A percentile compares a stretch with the other conserved stretches of the same genome.
Conservation (phyloP, 2,113 vertebrate genomes). For the cattle (Bos taurus) region DNA sequence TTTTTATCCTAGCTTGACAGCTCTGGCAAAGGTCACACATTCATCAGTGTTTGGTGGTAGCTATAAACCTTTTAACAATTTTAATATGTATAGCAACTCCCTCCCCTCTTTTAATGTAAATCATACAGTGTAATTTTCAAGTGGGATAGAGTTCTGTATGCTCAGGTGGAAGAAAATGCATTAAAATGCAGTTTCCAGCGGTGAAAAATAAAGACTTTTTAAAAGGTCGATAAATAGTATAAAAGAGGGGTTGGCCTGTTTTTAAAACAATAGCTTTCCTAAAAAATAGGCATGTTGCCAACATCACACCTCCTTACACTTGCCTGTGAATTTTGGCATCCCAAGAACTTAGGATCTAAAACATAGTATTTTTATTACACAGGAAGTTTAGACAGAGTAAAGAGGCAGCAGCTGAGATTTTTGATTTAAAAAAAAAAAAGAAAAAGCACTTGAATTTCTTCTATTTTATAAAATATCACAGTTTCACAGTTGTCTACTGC, state of each 20-base stretch:
- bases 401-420: conserved; percentile 55
- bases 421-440: conserved; percentile 10
- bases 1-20: conserved; percentile 65
- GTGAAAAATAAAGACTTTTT: conserved; percentile 49
- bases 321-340: conserved; percentile 61
- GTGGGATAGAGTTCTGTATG: conserved; percentile 22
- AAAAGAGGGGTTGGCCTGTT: conserved; percentile 42
- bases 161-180: conserved; percentile 47
- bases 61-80: conserved; percentile 66
- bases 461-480: conserved; percentile 57
- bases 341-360: conserved; percentile 52
- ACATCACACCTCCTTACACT: conserved; percentile 34
- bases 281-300: conserved; percentile 42
- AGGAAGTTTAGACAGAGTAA: conserved; percentile 29
- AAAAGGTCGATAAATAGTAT: conserved; percentile 41
- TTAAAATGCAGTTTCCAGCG: conserved; percentile 38
- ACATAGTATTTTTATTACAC: conserved; percentile 37
- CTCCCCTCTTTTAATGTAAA: conserved; percentile 55
- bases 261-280: conserved; percentile 49
- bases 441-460: conserved; percentile 11
- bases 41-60: conserved; percentile 62
- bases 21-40: conserved; percentile 72
- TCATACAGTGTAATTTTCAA: conserved; percentile 51
- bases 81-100: conserved; percentile 63
- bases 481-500: conserved; percentile 72